Conservation (phyloP, 37 sponge, comb jelly and placozoan species). For the Theonella swinhoei region DNA sequence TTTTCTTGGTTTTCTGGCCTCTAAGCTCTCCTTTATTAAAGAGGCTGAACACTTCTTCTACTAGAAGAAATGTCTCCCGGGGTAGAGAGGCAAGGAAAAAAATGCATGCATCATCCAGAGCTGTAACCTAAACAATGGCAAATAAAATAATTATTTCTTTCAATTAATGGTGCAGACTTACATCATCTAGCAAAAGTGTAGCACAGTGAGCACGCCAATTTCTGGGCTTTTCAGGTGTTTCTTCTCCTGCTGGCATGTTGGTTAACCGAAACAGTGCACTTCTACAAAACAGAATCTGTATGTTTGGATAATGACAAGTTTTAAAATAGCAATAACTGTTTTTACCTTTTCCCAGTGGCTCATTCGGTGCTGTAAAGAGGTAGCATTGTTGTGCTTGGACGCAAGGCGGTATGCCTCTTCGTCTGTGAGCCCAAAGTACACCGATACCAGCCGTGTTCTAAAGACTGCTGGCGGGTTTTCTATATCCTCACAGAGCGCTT, state of each 20-base stretch:
- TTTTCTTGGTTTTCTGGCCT: not conserved
- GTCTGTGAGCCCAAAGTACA: not conserved
- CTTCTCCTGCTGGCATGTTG: not conserved
- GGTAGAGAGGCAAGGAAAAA: constrained; percentile 9
- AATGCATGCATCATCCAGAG: constrained; percentile 12
- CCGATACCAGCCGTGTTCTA: constrained; percentile 5
- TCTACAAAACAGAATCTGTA: not conserved
- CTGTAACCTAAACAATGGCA: not conserved
- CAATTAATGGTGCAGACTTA: not conserved
- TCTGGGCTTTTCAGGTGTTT: constrained; percentile 9
- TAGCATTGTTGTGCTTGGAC: constrained; percentile 5
- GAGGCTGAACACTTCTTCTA: not conserved
- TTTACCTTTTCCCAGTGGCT: constrained; percentile 14
- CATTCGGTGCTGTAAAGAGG: constrained; percentile 3
- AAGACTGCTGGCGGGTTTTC: constrained; percentile 2
- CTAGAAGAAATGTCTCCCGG: not conserved
- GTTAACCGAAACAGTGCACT: not conserved
- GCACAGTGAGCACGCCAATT: constrained; percentile 1
- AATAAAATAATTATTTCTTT: not conserved
- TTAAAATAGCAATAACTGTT: not conserved
- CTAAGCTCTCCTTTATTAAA: not conserved
- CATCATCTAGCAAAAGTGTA: not conserved
- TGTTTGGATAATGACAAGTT: not conserved
- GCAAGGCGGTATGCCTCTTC: constrained; percentile 7
- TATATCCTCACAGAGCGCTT: not conserved